Evolutionary conservation across 2,113 vertebrate species (phyloP), one percentile per base, ranked within the genome.

Genomic region (Silurus asotus): DNA sequence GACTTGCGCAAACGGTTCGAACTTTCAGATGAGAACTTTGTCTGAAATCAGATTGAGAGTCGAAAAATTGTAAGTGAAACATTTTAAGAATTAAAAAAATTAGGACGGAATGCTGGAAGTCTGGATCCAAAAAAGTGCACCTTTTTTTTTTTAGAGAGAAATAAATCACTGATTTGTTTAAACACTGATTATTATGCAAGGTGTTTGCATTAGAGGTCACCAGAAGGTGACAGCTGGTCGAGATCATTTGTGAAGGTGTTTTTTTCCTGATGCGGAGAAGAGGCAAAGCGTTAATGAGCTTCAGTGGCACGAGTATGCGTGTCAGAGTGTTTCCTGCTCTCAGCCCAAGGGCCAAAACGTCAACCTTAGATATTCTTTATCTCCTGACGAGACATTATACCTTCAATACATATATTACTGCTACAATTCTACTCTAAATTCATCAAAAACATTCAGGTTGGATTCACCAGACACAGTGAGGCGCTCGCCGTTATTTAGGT

Each of bases 171-270:
- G 37, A 37, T 37, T 37, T 37, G 37, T 37, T 37, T 37, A 28
- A 15, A 58, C 23, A 59, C 56, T 80, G 64, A 4, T 69, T 74
- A 11, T 48, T 48, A 20, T 11, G 45, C 7, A 23, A 6, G 51
- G 67, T 74, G 65, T 28, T 86, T 75, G 62, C 28, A 56, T 37
- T 45, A 4, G 56, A 82, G 76, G 13, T 20, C 23, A 83, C 15
- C 37, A 87, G 61, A 48, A 37, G 45, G 85, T 56, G 77, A 83
- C 88, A 87, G 86, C 56, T 85, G 86, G 79, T 45, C 56, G 59
- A n/a, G 37, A 49, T 59, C 49, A 70, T 79, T 19, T 65, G 79
- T 53, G 67, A 84, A 67, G 64, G 48, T 77, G 74, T 61, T 61
- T 80, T 37, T 79, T 45, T 6, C 17, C 37, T 45, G 19, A 23